Percentiles rank a stretch among this genome's conserved stretches.
Conservation (phyloP, 2,797 vertebrate genomes). For the Dermochelys coriacea region DNA sequence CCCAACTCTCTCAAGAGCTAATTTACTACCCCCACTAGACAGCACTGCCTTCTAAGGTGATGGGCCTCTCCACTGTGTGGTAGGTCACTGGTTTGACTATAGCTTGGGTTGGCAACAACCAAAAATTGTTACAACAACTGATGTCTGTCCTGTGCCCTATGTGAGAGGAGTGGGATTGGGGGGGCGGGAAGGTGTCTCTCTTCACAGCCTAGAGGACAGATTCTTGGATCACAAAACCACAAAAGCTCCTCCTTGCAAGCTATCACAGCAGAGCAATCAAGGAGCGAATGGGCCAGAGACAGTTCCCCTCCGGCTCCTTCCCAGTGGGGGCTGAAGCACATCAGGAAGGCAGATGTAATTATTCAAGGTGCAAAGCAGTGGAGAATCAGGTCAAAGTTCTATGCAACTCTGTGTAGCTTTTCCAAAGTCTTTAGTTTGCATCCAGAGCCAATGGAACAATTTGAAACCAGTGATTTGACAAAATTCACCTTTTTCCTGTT, state of each 20-base stretch:
- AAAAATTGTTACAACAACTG: not conserved
- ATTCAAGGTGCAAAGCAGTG: not conserved
- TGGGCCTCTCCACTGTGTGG: not conserved
- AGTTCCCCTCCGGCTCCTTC: not conserved
- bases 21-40: not conserved
- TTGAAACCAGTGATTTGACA: not conserved
- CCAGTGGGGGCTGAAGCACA: not conserved
- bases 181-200: too few species aligned
- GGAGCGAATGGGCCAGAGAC: not conserved
- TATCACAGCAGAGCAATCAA: not conserved
- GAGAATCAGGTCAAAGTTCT: not conserved
- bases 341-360: not conserved
- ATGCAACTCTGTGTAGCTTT: not conserved
- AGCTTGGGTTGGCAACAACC: not conserved
- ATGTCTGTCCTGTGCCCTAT: not conserved
- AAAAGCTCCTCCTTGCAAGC: not conserved
- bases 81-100: not conserved
- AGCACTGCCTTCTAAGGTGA: not conserved
- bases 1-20: not conserved
- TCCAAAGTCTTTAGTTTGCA: not conserved
- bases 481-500: not conserved
- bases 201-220: not conserved
- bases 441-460: not conserved
- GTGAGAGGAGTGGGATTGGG: not conserved
- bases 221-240: not conserved